Evolutionary conservation across 2,797 vertebrate species (phyloP), one percentile per base, ranked within the genome.

Genomic region (Cottoperca gobio): DNA sequence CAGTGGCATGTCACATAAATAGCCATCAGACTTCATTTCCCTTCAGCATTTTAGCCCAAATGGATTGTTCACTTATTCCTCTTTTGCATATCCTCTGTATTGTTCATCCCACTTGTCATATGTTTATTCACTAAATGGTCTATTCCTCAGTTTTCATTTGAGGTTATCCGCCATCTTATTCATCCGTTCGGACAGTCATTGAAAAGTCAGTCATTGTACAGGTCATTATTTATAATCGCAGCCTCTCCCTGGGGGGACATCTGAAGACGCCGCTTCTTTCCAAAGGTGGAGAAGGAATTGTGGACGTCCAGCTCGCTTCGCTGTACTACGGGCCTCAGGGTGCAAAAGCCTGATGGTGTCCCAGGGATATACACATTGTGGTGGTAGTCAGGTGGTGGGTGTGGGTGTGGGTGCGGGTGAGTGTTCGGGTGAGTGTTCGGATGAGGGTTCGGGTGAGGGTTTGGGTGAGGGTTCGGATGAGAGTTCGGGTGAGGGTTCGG

Each of bases 201-300:
- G 60, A 55, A 21, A 49, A 45, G 45, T 92, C 89, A 95, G 76
- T 95, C 94, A 61, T 94, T 95, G 79, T 95, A 96, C 67, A 98
- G 86, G 88, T 97, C 96, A 0, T 97, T 98, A 93, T 96, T 97
- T 91, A 98, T 97, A 54, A 98, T 92, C 37, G 94, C 95, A 12
- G 94, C 89, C 46, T 95, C 95, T 52, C 96, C 96, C 55, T 95
- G 93, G 52, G 95, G 94, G 52, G 94, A 94, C 50, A 95, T 95
- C 48, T 96, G 95, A 79, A 96, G 95, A 77, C 96, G 96, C 50
- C 95, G 93, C 85, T 95, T 97, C 91, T 98, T 98, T 73, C 97
- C 97, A 82, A 98, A 98, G 40, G 97, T 98, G 66, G 97, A 97
- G 91, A 98, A 98, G 65, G 96, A 94, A 87, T 96, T 97, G 89